phyloP scores from a whole-genome alignment of 2,113 vertebrate genomes.

The Saccopteryx leptura region DNA sequence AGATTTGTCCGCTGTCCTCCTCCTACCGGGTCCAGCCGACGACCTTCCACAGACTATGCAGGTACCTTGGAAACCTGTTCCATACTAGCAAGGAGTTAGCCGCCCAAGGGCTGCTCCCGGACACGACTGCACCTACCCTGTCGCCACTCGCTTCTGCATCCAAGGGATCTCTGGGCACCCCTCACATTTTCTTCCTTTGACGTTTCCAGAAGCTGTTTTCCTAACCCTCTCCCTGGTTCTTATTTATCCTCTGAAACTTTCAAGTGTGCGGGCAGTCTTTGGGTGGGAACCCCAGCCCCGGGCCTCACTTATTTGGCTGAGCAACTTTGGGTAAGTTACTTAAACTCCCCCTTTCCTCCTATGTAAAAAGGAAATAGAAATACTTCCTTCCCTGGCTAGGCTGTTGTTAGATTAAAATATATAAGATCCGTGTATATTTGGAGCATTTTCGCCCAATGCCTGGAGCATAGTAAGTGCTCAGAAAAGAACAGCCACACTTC shows the following conservation, averaged over 20 bases:
- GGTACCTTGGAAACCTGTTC: background rate
- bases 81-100: background rate
- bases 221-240: conserved; percentile 53
- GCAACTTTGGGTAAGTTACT: conserved; percentile 53
- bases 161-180: background rate
- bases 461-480: background rate
- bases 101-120: background rate
- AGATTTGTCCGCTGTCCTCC: background rate
- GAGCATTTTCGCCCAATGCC: background rate
- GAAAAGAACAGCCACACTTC: background rate
- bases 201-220: conserved; percentile 56
- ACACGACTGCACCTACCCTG: background rate
- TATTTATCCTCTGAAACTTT: conserved; percentile 61
- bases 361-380: conserved; percentile 63
- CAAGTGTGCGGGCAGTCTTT: background rate
- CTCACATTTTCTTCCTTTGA: background rate
- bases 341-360: conserved; percentile 68
- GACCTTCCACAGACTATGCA: background rate
- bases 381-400: conserved; percentile 71
- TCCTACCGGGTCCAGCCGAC: background rate
- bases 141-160: background rate
- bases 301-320: conserved; percentile 48
- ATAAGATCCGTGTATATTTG: conserved; percentile 22
- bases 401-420: conserved; percentile 9
- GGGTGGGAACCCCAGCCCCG: conserved; percentile 8